Conservation (phyloP, 2,888 invertebrate species). For the Palloptera scutellata region DNA sequence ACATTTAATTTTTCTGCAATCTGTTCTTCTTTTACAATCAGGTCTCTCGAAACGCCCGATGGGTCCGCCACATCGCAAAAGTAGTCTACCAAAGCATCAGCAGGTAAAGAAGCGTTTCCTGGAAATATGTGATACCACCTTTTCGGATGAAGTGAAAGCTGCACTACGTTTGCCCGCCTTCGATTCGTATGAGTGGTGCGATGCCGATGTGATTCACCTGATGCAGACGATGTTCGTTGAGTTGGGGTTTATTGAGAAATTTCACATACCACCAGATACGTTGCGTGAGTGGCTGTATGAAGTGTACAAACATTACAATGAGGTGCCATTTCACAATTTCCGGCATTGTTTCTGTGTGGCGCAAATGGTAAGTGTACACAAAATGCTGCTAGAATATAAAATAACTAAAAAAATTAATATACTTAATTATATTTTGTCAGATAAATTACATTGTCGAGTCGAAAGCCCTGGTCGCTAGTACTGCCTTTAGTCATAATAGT, state of each 20-base stretch:
- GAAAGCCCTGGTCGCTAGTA: too few relatives aligned
- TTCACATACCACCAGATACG: constrained; percentile 76
- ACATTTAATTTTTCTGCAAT: constrained; percentile 2
- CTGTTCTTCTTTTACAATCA: constrained; percentile 34
- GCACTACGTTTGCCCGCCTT: constrained; percentile 68
- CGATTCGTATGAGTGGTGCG: constrained; percentile 84
- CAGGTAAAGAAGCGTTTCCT: constrained; percentile 64
- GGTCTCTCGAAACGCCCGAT: constrained; percentile 63
- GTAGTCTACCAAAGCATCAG: constrained; percentile 65
- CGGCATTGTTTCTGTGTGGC: constrained; percentile 87
- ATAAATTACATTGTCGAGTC: not conserved
- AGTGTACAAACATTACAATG: constrained; percentile 83
- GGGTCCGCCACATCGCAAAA: constrained; percentile 64
- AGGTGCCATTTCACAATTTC: constrained; percentile 88
- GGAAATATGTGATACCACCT: constrained; percentile 64
- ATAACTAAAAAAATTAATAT: not conserved
- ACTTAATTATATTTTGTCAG: too few relatives aligned
- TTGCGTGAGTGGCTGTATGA: constrained; percentile 78
- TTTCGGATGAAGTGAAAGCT: constrained; percentile 64
- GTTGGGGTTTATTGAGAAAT: constrained; percentile 76
- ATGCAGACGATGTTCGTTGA: constrained; percentile 85
- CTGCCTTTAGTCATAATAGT: not conserved
- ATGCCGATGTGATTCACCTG: constrained; percentile 79
- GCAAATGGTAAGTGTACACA: constrained; percentile 81
- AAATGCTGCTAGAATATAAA: constrained; percentile 6